These are phyloP conservation scores for Procambarus virginalis DNA, from an alignment of 1,140 invertebrate genomes.

Conservation along the genomic window DNA sequence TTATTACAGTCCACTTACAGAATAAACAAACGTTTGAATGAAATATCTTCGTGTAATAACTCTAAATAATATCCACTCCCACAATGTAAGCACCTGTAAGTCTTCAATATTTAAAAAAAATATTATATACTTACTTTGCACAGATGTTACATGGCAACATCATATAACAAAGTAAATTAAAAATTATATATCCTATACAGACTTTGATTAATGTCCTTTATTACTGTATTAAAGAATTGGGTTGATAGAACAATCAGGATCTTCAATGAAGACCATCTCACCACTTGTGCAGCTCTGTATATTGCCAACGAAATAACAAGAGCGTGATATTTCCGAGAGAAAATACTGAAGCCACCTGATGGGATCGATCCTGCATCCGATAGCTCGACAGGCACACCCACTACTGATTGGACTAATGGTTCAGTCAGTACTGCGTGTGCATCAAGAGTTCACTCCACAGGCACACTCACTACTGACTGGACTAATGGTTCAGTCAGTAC, in stretches of 20 bases:
- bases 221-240: neutral
- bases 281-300: neutral
- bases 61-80: neutral
- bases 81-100: neutral
- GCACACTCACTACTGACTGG: no score
- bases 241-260: neutral
- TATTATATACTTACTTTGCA: neutral
- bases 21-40: neutral
- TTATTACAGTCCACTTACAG: neutral
- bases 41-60: neutral
- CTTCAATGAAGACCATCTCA: conserved; percentile 14
- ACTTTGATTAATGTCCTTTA: neutral
- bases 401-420: no score
- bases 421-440: no score
- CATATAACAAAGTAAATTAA: neutral
- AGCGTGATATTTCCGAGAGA: neutral
- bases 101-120: neutral
- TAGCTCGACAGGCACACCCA: no score
- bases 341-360: no score
- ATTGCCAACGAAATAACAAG: neutral
- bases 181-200: neutral
- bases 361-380: no score
- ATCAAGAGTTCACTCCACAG: no score
- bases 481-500: no score
- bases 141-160: neutral